phyloP scores from a whole-genome alignment of 2,797 vertebrate genomes.

The Eospalax fontanierii region DNA sequence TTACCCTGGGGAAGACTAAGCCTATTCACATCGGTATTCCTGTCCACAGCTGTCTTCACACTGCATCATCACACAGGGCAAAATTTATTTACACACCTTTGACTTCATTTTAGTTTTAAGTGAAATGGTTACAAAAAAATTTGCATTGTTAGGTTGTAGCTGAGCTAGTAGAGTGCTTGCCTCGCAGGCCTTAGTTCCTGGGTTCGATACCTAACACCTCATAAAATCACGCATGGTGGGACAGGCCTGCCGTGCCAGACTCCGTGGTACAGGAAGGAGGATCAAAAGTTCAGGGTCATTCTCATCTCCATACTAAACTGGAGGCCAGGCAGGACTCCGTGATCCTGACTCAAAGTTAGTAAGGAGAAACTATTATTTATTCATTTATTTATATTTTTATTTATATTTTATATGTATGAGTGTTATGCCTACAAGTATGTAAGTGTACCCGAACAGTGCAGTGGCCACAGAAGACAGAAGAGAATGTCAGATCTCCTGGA shows the following conservation, averaged over 20 bases:
- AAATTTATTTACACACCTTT: slow-evolving; percentile 9
- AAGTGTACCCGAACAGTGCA: no score
- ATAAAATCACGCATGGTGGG: neutral
- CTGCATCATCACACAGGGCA: slow-evolving; percentile 12
- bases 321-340: neutral
- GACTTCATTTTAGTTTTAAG: neutral
- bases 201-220: neutral
- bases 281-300: neutral
- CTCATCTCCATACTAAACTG: neutral
- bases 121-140: neutral
- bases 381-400: no score
- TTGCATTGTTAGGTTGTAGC: neutral
- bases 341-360: no score
- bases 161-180: neutral
- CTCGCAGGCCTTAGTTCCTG: no score
- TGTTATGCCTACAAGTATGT: no score
- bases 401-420: no score
- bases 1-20: neutral
- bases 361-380: no score
- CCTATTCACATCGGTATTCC: neutral
- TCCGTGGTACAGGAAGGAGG: neutral
- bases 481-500: no score
- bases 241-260: neutral
- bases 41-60: neutral
- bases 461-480: no score